Evolutionary conservation across 2,888 invertebrate species (phyloP).

Genomic region (Brenthis ino): DNA sequence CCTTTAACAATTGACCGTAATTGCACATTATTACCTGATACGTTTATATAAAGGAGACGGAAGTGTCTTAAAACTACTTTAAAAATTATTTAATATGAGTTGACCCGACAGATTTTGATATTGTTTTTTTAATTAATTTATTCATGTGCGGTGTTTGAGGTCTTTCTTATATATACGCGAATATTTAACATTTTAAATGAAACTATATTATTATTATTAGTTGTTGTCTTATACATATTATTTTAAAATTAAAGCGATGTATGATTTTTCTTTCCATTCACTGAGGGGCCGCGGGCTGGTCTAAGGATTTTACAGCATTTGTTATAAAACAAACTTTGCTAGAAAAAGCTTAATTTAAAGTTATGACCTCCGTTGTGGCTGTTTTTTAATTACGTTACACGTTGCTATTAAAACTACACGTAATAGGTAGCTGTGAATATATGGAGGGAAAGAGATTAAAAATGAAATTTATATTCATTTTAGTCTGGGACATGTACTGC

Average conservation of each 20-base stretch:
- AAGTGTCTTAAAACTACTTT: not conserved
- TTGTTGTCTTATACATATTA: not conserved
- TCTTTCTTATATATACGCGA: too few relatives aligned
- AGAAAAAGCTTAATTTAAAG: constrained; percentile 39
- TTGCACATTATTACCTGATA: constrained; percentile 37
- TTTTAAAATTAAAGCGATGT: too few relatives aligned
- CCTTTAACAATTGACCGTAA: constrained; percentile 39
- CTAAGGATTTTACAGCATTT: constrained; percentile 32
- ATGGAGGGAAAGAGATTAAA: not conserved
- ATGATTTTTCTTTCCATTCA: not conserved
- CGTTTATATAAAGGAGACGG: constrained; percentile 11
- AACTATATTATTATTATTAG: too few relatives aligned
- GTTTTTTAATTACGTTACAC: constrained; percentile 35
- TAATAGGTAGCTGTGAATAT: not conserved
- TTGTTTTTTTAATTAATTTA: too few relatives aligned
- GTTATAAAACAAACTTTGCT: constrained; percentile 37
- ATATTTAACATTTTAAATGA: too few relatives aligned
- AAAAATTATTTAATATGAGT: too few relatives aligned
- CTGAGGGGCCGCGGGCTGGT: not conserved
- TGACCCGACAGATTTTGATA: too few relatives aligned
- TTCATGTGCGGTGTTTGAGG: too few relatives aligned
- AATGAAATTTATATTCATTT: not conserved
- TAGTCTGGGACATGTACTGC: too few relatives aligned
- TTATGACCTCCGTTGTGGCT: constrained; percentile 23
- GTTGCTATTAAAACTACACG: constrained; percentile 8